Evolutionary conservation across 1,140 invertebrate genomes (phyloP).

Genomic region (Tribolium madens): DNA sequence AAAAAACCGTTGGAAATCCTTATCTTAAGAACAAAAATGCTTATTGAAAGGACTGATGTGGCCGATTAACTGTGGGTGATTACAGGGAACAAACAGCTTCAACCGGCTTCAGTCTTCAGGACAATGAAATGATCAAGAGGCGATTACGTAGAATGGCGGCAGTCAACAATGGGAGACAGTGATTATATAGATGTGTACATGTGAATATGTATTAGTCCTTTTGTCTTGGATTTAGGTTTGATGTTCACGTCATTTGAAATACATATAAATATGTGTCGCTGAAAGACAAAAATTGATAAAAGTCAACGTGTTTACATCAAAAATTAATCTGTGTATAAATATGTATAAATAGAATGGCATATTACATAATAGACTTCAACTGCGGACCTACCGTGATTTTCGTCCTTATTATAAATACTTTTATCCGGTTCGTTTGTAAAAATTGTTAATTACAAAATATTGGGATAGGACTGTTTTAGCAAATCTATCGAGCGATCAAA

Average conservation of each 20-base stretch:
- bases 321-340: no score
- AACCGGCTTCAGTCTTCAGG: conserved; percentile 15
- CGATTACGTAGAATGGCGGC: conserved; percentile 18
- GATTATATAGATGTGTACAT: conserved; percentile 26
- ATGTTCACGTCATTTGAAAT: not conserved
- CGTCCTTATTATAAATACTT: no score
- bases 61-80: conserved; percentile 31
- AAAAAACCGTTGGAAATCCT: not conserved
- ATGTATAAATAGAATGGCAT: no score
- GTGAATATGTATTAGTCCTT: conserved; percentile 6
- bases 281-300: not conserved
- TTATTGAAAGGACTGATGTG: not conserved
- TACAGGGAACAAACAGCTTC: conserved; percentile 26
- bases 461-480: no score
- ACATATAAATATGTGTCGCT: not conserved
- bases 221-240: conserved; percentile 13
- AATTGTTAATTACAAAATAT: no score
- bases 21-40: not conserved
- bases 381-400: no score
- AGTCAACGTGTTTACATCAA: no score
- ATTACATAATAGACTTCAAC: no score
- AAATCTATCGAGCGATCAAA: no score
- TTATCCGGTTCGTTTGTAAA: no score
- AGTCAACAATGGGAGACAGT: conserved; percentile 15
- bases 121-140: conserved; percentile 33